Evolutionary conservation across 2,797 vertebrate genomes (phyloP).

Genomic region (Brachyalestes nurse): DNA sequence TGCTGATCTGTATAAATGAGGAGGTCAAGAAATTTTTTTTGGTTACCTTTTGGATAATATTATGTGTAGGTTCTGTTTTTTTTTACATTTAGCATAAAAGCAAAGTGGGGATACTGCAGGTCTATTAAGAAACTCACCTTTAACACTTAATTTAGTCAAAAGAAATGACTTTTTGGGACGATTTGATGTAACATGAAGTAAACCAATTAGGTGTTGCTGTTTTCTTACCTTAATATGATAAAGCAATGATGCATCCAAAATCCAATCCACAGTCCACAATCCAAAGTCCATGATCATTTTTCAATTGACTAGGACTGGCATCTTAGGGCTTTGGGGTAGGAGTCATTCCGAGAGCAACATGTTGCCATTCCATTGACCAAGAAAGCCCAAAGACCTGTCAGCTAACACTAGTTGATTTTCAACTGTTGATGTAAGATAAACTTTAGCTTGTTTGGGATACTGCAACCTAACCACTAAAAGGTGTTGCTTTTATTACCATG

Average conservation of each 20-base stretch:
- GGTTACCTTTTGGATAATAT: constrained; percentile 7
- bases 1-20: background rate
- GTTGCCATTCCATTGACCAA: constrained; percentile 13
- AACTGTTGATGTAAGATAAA: background rate
- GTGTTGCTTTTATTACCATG: constrained; percentile 16
- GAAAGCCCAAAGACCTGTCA: constrained; percentile 54
- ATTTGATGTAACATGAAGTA: constrained; percentile 21
- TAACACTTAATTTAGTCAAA: constrained; percentile 21
- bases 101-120: constrained; percentile 42
- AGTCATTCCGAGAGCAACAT: constrained; percentile 27
- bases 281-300: constrained; percentile 13
- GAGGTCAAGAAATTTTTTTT: background rate
- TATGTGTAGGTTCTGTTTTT: background rate
- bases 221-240: constrained; percentile 12
- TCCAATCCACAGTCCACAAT: constrained; percentile 5
- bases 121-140: constrained; percentile 30
- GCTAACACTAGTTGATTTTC: constrained; percentile 30
- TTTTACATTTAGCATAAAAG: constrained; percentile 18
- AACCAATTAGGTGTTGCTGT: background rate
- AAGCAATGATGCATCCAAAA: constrained; percentile 23
- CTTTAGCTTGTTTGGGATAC: background rate
- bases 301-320: constrained; percentile 15
- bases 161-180: constrained; percentile 1
- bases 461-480: constrained; percentile 11
- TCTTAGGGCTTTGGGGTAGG: constrained; percentile 10